A percentile compares a stretch with the other conserved stretches of the same genome.
Evolutionary conservation across 2,888 invertebrate species (phyloP).

Genomic region (Aromia moschata): DNA sequence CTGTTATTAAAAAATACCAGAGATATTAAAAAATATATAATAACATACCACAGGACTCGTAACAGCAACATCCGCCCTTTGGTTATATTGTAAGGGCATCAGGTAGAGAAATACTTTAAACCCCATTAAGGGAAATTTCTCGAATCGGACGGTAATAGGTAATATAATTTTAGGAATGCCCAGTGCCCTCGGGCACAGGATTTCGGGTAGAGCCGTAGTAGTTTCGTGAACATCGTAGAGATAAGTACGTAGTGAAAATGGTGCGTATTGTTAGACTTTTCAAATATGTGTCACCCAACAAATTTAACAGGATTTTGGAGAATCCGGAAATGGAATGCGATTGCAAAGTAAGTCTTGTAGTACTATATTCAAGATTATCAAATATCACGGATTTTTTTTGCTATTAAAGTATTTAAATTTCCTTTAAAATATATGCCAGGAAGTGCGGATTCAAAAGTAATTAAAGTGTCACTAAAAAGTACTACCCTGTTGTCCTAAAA

Average conservation of each 20-base stretch:
- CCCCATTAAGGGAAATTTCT: slow-evolving; percentile 37
- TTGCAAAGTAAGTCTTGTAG: slow-evolving; percentile 21
- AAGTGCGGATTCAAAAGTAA: no score
- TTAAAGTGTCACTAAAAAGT: no score
- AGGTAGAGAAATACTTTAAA: slow-evolving; percentile 38
- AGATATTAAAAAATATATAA: background rate
- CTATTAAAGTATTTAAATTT: no score
- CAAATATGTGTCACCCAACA: slow-evolving; percentile 16
- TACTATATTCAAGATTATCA: no score
- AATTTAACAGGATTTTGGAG: slow-evolving; percentile 19
- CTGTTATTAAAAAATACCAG: background rate
- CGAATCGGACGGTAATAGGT: slow-evolving; percentile 14
- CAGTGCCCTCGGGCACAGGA: background rate
- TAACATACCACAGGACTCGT: background rate
- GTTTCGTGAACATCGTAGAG: background rate
- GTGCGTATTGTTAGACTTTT: slow-evolving; percentile 15
- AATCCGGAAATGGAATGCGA: slow-evolving; percentile 4
- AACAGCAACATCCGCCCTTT: slow-evolving; percentile 21
- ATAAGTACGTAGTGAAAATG: slow-evolving; percentile 4
- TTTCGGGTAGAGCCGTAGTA: no score
- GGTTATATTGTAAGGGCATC: slow-evolving; percentile 20
- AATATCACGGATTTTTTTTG: no score
- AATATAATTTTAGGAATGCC: slow-evolving; percentile 10
- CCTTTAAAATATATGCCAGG: no score
- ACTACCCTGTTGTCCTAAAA: no score